Evolutionary conservation across 2,888 invertebrate species (phyloP).

Genomic region (Diarsia mendica): DNA sequence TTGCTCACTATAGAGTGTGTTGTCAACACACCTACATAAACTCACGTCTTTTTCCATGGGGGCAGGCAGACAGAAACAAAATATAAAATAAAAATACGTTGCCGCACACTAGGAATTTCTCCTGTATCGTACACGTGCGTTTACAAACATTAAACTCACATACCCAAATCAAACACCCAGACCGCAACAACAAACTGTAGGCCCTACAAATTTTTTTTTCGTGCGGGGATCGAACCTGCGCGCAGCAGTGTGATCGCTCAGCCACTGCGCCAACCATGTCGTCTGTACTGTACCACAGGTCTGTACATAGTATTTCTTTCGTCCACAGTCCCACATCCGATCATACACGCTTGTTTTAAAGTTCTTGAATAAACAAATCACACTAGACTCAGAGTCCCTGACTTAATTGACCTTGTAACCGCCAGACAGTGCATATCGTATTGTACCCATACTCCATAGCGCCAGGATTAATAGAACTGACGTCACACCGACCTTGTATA

Average conservation of each 20-base stretch:
- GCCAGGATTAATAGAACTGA: slow-evolving; percentile 31
- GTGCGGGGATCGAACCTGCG: too few relatives aligned
- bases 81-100: too few relatives aligned
- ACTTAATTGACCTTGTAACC: slow-evolving; percentile 16
- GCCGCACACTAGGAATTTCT: too few relatives aligned
- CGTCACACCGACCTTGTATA: slow-evolving; percentile 27
- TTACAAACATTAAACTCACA: too few relatives aligned
- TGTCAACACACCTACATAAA: slow-evolving; percentile 1
- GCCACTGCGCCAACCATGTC: too few relatives aligned
- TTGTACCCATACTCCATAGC: slow-evolving; percentile 17
- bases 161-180: too few relatives aligned
- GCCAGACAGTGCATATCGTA: slow-evolving; percentile 7
- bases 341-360: neutral
- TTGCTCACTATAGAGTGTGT: slow-evolving; percentile 39
- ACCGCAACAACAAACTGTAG: too few relatives aligned
- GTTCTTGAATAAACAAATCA: slow-evolving; percentile 18
- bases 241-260: too few relatives aligned
- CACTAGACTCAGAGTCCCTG: neutral
- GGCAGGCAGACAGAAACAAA: neutral
- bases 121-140: too few relatives aligned
- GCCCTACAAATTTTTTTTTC: too few relatives aligned
- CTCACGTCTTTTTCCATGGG: neutral
- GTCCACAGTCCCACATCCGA: neutral
- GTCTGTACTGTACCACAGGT: too few relatives aligned
- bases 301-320: too few relatives aligned